These are phyloP conservation scores for Anhinga rufa DNA, from an alignment of 2,113 vertebrate genomes.

Conservation along the genomic window DNA sequence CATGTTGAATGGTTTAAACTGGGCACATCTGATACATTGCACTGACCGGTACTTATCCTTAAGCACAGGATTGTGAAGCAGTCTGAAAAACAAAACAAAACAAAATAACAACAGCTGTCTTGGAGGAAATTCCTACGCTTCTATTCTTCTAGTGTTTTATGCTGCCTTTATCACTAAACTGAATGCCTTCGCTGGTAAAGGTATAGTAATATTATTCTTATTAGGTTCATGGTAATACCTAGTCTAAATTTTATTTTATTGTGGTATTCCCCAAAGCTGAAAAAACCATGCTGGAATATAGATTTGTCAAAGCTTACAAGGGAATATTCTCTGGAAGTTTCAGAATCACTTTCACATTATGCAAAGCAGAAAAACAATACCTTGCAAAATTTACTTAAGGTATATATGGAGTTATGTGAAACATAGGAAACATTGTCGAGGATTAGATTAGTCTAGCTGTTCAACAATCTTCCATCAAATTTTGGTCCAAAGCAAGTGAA, in stretches of 20 bases:
- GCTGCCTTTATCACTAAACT: background rate
- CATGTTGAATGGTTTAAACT: background rate
- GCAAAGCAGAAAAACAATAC: background rate
- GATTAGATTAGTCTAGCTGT: background rate
- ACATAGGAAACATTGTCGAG: background rate
- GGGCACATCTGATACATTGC: background rate
- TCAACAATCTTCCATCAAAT: background rate
- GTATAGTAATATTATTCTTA: background rate
- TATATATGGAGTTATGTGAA: background rate
- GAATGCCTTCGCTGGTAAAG: background rate
- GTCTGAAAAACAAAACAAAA: background rate
- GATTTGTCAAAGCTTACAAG: background rate
- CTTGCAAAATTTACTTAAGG: background rate
- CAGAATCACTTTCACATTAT: background rate
- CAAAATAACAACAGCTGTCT: background rate
- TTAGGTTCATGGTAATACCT: background rate
- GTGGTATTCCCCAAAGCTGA: background rate
- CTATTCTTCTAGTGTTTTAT: background rate
- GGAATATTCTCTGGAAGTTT: background rate
- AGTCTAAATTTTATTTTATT: background rate
- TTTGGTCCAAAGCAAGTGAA: background rate
- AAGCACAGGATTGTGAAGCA: background rate
- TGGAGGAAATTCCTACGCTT: background rate
- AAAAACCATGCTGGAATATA: background rate
- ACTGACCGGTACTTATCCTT: background rate